Evolutionary conservation across 2,888 invertebrate species (phyloP).

Genomic region (Helobdella robusta): DNA sequence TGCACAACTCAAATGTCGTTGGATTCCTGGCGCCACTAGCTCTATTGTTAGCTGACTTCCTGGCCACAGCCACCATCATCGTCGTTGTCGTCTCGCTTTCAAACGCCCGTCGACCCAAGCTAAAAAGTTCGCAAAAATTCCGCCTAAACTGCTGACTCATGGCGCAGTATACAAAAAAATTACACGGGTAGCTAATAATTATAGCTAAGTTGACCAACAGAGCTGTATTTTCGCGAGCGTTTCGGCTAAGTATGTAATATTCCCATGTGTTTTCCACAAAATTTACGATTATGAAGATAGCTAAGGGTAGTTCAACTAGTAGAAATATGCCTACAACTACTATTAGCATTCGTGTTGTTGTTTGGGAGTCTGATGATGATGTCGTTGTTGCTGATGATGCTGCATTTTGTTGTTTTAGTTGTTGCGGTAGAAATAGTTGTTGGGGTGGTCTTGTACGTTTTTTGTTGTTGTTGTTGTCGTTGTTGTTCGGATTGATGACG

Average conservation of each 20-base stretch:
- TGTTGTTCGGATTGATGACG: too few species aligned
- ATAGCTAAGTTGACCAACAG: constrained; percentile 26
- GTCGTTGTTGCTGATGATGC: too few species aligned
- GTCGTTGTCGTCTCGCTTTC: too few species aligned
- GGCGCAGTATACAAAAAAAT: constrained; percentile 30
- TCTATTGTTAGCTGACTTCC: not conserved
- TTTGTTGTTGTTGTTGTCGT: too few species aligned
- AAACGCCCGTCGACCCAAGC: not conserved
- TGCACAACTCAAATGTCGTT: too few species aligned
- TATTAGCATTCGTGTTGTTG: constrained; percentile 3
- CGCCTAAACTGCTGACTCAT: constrained; percentile 28
- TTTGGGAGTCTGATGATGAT: not conserved
- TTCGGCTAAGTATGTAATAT: constrained; percentile 10
- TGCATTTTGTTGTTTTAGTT: too few species aligned
- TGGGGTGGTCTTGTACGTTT: too few species aligned
- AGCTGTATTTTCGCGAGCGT: constrained; percentile 1
- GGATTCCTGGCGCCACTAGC: not conserved
- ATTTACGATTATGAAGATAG: constrained; percentile 57
- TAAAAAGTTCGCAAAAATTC: constrained; percentile 4
- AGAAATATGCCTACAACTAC: constrained; percentile 49
- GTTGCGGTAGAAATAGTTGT: too few species aligned
- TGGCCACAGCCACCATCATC: too few species aligned
- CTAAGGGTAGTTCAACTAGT: constrained; percentile 52
- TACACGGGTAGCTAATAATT: constrained; percentile 28
- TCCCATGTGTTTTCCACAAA: constrained; percentile 55